phyloP scores from a whole-genome alignment of 2,797 vertebrate species.

The Lepus oiostolus region DNA sequence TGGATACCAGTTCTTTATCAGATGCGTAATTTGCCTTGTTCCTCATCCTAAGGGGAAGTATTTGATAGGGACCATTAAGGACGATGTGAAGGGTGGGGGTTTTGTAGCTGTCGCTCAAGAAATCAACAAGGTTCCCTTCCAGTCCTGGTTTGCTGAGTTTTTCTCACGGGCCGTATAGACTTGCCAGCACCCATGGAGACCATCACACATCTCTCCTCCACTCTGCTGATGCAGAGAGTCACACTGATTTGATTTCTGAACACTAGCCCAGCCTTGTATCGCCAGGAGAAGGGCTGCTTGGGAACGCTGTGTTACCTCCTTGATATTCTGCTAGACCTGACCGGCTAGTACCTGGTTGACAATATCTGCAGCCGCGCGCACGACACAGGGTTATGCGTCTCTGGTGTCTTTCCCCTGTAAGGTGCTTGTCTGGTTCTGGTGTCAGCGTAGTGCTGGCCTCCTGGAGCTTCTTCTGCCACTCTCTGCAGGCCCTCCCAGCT shows the following conservation, averaged over 20 bases:
- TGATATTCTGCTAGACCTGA: not conserved
- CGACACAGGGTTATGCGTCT: not conserved
- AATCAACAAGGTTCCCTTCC: not conserved
- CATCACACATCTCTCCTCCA: not conserved
- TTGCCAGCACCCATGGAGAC: not conserved
- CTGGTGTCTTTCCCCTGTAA: not conserved
- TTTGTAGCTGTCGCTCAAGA: constrained; percentile 1
- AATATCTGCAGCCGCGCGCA: not conserved
- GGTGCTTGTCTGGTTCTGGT: not conserved
- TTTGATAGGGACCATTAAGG: constrained; percentile 28
- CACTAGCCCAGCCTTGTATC: not conserved
- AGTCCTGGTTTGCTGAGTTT: not conserved
- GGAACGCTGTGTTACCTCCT: not conserved
- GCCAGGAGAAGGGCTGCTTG: not conserved
- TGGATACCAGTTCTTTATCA: not conserved
- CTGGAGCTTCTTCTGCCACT: not conserved
- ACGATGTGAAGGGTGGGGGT: not conserved
- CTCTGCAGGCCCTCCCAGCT: not conserved
- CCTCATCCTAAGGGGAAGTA: not conserved
- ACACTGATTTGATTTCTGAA: not conserved
- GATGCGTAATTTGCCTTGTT: not conserved
- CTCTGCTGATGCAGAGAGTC: not conserved
- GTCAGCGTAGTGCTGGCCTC: not conserved
- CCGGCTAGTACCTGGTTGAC: not conserved
- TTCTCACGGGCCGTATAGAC: not conserved